Percentiles rank a stretch among this genome's conserved stretches.
Conservation (phyloP, 1,140 invertebrate genomes). For the Trypoxylus dichotomus region DNA sequence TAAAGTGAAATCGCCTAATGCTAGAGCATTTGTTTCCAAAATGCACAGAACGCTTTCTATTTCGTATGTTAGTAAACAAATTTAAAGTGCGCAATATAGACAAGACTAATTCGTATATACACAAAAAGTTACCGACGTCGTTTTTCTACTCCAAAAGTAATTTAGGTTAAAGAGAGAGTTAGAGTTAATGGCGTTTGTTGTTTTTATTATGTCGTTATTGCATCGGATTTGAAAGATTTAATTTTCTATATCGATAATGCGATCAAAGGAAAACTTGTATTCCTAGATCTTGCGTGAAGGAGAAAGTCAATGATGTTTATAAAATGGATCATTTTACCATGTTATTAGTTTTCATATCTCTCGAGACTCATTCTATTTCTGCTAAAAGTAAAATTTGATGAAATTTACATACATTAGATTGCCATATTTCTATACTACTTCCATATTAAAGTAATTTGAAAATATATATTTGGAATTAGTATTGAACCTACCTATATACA, state of each 20-base stretch:
- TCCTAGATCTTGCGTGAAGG: background rate
- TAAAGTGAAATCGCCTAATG: background rate
- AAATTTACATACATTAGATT: no score
- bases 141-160: background rate
- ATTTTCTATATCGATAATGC: no score
- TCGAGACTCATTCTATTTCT: no score
- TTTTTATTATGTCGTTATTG: background rate
- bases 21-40: background rate
- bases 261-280: no score
- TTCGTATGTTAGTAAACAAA: background rate
- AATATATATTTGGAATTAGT: no score
- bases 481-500: no score
- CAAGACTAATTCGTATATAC: background rate
- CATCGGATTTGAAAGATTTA: background rate
- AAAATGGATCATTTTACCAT: no score
- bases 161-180: background rate
- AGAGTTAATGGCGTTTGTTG: background rate
- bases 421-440: no score
- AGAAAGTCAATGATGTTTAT: background rate
- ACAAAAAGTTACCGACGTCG: background rate
- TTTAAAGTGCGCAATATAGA: background rate
- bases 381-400: no score
- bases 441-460: no score
- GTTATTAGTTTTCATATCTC: no score
- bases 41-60: background rate